These are phyloP conservation scores for Drosophila novamexicana DNA, from an alignment of 1,140 invertebrate genomes.

Conservation along the genomic window DNA sequence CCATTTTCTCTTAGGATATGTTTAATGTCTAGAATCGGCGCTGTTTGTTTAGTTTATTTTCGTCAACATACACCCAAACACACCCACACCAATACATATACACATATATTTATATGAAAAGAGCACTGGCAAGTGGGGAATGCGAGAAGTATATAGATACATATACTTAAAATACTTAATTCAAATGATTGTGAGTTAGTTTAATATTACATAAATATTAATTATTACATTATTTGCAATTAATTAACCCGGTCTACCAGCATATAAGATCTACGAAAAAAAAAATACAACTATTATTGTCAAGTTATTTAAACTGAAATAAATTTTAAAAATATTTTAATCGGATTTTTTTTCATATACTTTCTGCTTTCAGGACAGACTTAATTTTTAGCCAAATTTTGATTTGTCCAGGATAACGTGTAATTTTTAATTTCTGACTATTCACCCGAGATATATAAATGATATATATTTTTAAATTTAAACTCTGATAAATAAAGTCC, in stretches of 20 bases:
- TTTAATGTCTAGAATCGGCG: slow-evolving; percentile 48
- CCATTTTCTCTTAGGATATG: slow-evolving; percentile 64
- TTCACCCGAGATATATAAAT: no score
- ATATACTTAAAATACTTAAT: slow-evolving; percentile 74
- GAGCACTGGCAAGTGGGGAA: slow-evolving; percentile 11
- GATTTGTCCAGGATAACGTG: no score
- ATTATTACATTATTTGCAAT: slow-evolving; percentile 82
- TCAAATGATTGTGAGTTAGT: slow-evolving; percentile 82
- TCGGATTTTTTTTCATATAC: not conserved
- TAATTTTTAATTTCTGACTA: no score
- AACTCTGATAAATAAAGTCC: no score
- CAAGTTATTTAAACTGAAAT: slow-evolving; percentile 78
- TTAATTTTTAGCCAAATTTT: no score
- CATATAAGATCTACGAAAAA: slow-evolving; percentile 68
- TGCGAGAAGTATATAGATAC: slow-evolving; percentile 46
- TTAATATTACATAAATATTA: slow-evolving; percentile 83
- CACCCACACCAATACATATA: slow-evolving; percentile 27
- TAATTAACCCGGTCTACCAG: slow-evolving; percentile 73
- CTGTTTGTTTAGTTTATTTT: slow-evolving; percentile 53
- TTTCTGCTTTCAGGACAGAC: no score
- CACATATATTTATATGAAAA: slow-evolving; percentile 37
- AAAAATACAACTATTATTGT: slow-evolving; percentile 65
- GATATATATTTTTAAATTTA: no score
- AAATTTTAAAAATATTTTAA: slow-evolving; percentile 53
- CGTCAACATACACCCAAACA: slow-evolving; percentile 42